Evolutionary conservation across 2,888 invertebrate genomes (phyloP), one percentile per base, ranked within the genome.

Genomic region (Parnassius glacialis): DNA sequence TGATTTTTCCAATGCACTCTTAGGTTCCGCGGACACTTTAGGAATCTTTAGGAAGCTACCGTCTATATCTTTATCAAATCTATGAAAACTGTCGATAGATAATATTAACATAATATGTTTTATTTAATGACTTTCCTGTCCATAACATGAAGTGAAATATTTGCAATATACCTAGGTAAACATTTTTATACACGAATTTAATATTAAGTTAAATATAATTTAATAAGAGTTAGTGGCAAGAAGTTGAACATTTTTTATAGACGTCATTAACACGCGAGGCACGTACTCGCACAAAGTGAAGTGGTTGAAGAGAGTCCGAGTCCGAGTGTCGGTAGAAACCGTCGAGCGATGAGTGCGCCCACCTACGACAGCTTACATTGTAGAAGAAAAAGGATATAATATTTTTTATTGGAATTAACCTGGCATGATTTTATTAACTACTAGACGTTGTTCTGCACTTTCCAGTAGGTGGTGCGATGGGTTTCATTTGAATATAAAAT

Each of bases 271-370:
- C 56, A 63, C 47, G 48, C 52, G 45, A 55, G 25, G 55, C 63
- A 59, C 63, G 63, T 63, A 16, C 1, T 16, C 16, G 16, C 1
- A 59, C 59, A 51, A 45, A 20, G 44, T 61, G 52, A 16, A 56
- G 61, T 56, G 61, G 45, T 47, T 52, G 52, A 63, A 52, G 63
- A 57, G 63, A 58, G 62, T 62, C 41, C 60, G 50, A 60, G 54
- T 62, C 44, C 60, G 50, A 60, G 54, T n/a, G 45, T 25, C 51
- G 45, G 55, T 47, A 45, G 61, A 55, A 55, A 51, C 61, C 50
- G 54, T 12, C 55, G n/a, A 52, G 43, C 52, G 45, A 16, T 50
- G 50, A 43, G n/a, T 52, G 34, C 43, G 59, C 42, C 59, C 52
- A 52, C 59, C 59, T 47, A 44, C 25, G 2, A 44, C 43, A 48